Conservation (phyloP, 2,797 vertebrate genomes). For the Hippocampus kuda region DNA sequence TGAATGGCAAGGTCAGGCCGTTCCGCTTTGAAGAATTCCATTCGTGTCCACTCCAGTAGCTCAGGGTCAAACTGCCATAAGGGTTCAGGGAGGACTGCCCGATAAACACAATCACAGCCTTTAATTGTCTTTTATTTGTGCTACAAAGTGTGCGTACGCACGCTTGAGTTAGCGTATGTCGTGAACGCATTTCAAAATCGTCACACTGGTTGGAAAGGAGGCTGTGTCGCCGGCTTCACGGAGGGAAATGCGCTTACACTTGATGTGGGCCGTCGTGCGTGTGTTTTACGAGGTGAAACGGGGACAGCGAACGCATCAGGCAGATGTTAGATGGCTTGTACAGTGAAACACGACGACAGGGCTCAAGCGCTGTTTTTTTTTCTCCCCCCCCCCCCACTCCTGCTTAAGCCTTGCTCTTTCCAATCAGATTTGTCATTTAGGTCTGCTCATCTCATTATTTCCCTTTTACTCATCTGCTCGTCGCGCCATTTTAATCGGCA, state of each 20-base stretch:
- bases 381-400: neutral
- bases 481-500: slow-evolving; percentile 20
- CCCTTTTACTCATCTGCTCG: slow-evolving; percentile 9
- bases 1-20: slow-evolving; percentile 25
- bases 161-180: neutral
- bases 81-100: neutral
- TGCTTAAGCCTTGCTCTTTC: neutral
- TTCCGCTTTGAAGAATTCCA: slow-evolving; percentile 24
- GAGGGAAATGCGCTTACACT: neutral
- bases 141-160: neutral
- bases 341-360: slow-evolving; percentile 28
- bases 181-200: slow-evolving; percentile 12
- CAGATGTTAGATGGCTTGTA: slow-evolving; percentile 45
- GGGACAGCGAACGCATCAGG: slow-evolving; percentile 33
- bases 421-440: slow-evolving; percentile 14
- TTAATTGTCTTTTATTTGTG: neutral
- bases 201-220: slow-evolving; percentile 22
- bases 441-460: slow-evolving; percentile 24
- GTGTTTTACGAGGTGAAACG: slow-evolving; percentile 17
- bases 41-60: slow-evolving; percentile 24
- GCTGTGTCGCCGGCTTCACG: slow-evolving; percentile 17
- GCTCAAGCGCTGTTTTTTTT: neutral
- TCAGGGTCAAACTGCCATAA: neutral
- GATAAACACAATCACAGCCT: neutral
- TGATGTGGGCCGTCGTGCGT: neutral